Base-by-base conservation (phyloP, 2,888 invertebrate species). In the Drosophila formosana region DNA sequence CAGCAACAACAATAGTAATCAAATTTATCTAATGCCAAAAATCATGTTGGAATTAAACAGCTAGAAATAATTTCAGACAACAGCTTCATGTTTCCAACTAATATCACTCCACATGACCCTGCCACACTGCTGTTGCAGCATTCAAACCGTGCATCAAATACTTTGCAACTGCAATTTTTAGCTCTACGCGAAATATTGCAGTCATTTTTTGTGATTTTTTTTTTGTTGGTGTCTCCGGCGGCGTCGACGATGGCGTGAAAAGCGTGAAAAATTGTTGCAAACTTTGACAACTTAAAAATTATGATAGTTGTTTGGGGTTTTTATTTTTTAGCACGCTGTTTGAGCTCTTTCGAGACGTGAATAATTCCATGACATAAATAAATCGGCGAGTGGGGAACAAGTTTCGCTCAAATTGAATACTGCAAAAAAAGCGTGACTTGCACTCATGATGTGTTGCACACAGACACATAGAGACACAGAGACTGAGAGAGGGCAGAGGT, bases 231-330 rank as follows among this genome's bases (percentile, higher is more conserved):
- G 67, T 57, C 47, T 53, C 47, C 63, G 25, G 26, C 57, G 51
- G 8, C 49, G 18, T 41, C 9, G 18, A 43, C 49, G n/a, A 43
- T 41, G 32, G 32, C 67, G 49, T 55, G 65, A 81, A 78, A 84
- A 82, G 78, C 80, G 80, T 87, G 88, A 85, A 87, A 87, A 85
- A 85, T 82, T 82, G 85, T 74, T 85, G 69, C 77, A 74, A 85
- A 83, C 81, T 84, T 84, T 86, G 83, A 86, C 83, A 84, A 83
- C 72, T 72, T 69, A 34, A 78, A 71, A 87, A 70, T 75, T 72
- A 82, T 80, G 73, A 83, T 82, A 78, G 79, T 63, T 63, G 37
- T 65, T 30, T 37, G 18, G 63, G 64, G 67, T 61, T 45, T 56
- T 37, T 28, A 7, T 34, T 55, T 60, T 37, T 23, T 11, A 23